A percentile compares a stretch with the other conserved stretches of the same genome.
phyloP scores from a whole-genome alignment of 1,140 invertebrate species.

The Piezodorus guildinii region DNA sequence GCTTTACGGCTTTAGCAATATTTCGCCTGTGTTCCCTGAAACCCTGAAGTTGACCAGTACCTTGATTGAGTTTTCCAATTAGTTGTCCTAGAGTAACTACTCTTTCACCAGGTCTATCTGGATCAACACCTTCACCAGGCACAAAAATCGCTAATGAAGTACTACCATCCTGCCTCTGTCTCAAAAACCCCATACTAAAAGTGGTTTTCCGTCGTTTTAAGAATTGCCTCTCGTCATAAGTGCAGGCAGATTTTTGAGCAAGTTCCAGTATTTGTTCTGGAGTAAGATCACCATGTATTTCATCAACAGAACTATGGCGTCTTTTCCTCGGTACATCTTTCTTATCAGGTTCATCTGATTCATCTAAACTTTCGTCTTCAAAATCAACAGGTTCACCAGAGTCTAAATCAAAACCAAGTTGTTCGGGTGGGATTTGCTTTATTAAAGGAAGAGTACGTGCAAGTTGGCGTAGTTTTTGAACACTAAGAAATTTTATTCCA shows the following conservation, averaged over 20 bases:
- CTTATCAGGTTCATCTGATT: background rate
- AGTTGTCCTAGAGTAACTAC: constrained; percentile 70
- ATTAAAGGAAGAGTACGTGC: constrained; percentile 67
- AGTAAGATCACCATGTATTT: constrained; percentile 64
- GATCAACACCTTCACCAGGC: constrained; percentile 57
- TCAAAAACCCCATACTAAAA: constrained; percentile 59
- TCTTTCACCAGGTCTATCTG: constrained; percentile 54
- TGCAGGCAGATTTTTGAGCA: constrained; percentile 50
- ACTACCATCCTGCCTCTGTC: constrained; percentile 67
- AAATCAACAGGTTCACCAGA: constrained; percentile 3
- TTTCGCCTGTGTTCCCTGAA: constrained; percentile 83
- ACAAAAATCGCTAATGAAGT: constrained; percentile 82
- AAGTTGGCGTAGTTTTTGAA: constrained; percentile 68
- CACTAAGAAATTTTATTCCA: constrained; percentile 69
- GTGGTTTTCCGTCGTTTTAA: constrained; percentile 41
- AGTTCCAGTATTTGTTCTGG: constrained; percentile 69
- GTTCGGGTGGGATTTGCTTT: constrained; percentile 64
- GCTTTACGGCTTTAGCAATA: constrained; percentile 75
- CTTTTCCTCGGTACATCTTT: background rate
- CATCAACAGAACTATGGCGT: constrained; percentile 44
- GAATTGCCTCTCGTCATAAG: constrained; percentile 51
- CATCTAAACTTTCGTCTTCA: background rate
- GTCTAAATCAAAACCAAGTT: constrained; percentile 77
- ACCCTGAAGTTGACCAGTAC: constrained; percentile 53
- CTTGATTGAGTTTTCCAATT: constrained; percentile 63